These are phyloP conservation scores for Caenorhabditis sp. DNA, from an alignment of 2,888 invertebrate species.

Conservation along the genomic window DNA sequence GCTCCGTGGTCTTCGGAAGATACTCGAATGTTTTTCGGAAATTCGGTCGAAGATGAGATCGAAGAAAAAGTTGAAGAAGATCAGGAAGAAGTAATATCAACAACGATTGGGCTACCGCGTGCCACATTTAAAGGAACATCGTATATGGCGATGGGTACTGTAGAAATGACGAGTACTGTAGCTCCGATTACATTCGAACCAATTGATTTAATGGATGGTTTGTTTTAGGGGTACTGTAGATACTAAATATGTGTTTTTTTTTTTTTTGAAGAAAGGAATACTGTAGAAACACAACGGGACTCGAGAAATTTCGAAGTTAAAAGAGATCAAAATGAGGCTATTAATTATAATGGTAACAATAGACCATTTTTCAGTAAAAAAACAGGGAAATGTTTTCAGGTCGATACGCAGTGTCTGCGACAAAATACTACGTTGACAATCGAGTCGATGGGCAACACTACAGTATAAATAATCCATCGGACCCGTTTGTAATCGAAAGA, in stretches of 20 bases:
- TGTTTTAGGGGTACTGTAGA: not conserved
- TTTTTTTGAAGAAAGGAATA: not conserved
- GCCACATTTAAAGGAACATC: not conserved
- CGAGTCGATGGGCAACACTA: slow-evolving; percentile 33
- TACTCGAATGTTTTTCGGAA: not conserved
- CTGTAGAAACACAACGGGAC: not conserved
- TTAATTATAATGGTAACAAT: slow-evolving; percentile 25
- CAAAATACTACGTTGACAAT: slow-evolving; percentile 41
- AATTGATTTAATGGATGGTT: not conserved
- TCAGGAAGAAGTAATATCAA: not conserved
- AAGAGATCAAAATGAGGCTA: slow-evolving; percentile 24
- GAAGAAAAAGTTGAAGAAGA: not conserved
- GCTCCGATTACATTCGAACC: not conserved
- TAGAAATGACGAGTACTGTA: not conserved
- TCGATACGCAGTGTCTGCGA: slow-evolving; percentile 31
- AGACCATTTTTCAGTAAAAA: too few relatives aligned
- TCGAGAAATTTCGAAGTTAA: slow-evolving; percentile 1
- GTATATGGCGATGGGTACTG: not conserved
- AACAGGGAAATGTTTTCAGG: slow-evolving; percentile 9
- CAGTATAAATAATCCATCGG: not conserved
- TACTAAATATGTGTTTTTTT: not conserved
- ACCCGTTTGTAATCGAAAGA: slow-evolving; percentile 31
- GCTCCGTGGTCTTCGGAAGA: not conserved
- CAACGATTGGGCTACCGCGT: not conserved
- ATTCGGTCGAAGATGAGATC: slow-evolving; percentile 6